A percentile compares a stretch with the other conserved stretches of the same genome.
Evolutionary conservation across 2,113 vertebrate genomes (phyloP).

Genomic region (Raphicerus campestris): DNA sequence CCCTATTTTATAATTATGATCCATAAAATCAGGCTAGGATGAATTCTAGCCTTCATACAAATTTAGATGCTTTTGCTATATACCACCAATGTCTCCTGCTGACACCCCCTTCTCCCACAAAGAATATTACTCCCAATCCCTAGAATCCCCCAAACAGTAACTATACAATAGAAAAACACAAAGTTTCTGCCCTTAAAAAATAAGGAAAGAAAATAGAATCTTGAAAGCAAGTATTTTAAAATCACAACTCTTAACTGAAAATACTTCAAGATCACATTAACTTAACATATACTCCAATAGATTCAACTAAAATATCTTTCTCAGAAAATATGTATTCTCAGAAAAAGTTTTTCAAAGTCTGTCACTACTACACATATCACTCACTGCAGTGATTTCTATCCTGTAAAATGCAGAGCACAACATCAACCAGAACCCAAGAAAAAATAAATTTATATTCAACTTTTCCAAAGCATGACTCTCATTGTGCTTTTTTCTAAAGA

Average conservation of each 20-base stretch:
- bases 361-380: neutral
- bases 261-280: neutral
- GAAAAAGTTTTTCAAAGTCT: neutral
- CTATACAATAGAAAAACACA: neutral
- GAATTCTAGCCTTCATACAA: neutral
- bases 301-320: neutral
- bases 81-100: neutral
- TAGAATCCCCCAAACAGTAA: neutral
- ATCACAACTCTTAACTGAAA: neutral
- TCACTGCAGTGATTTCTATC: neutral
- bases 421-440: neutral
- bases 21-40: neutral
- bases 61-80: neutral
- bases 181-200: neutral
- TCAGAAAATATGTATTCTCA: neutral
- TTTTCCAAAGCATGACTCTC: slow-evolving; percentile 46
- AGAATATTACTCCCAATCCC: neutral
- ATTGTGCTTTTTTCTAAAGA: slow-evolving; percentile 25
- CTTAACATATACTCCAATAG: neutral
- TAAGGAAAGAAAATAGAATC: neutral
- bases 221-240: neutral
- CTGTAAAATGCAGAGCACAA: neutral
- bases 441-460: slow-evolving; percentile 50
- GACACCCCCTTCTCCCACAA: neutral
- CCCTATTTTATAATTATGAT: neutral